Percentiles rank a stretch among this genome's conserved stretches.
phyloP scores from a whole-genome alignment of 2,888 invertebrate genomes.

The Ornithoptera alexandrae region DNA sequence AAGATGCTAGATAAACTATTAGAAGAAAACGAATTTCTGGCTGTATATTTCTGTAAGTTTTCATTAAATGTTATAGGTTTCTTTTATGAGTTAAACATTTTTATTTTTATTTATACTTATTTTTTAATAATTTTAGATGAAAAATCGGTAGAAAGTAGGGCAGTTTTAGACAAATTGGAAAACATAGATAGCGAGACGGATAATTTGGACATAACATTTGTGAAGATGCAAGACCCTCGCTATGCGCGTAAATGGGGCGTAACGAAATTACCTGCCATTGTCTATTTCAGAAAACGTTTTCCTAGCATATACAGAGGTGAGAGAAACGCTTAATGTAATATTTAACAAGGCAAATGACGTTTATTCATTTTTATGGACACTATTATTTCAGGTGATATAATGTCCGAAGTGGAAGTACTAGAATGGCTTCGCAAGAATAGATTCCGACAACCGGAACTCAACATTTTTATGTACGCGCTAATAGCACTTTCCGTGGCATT shows the following conservation, averaged over 20 bases:
- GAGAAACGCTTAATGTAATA: conserved; percentile 2
- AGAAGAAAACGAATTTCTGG: conserved; percentile 96
- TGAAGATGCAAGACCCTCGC: conserved; percentile 94
- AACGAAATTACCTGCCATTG: conserved; percentile 92
- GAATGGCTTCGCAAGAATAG: conserved; percentile 96
- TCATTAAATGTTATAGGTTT: neutral
- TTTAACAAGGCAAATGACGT: neutral
- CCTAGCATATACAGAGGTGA: conserved; percentile 95
- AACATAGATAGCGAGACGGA: conserved; percentile 97
- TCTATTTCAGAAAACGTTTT: conserved; percentile 94
- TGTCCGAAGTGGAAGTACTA: conserved; percentile 91
- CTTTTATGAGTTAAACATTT: neutral
- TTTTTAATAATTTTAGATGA: conserved; percentile 82
- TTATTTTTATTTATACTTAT: neutral
- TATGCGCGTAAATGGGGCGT: conserved; percentile 97
- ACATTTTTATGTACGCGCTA: conserved; percentile 95
- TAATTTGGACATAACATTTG: conserved; percentile 95
- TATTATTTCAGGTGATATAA: conserved; percentile 85
- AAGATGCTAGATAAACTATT: conserved; percentile 97
- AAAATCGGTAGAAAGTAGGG: conserved; percentile 88
- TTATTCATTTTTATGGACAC: neutral
- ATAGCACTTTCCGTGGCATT: conserved; percentile 92
- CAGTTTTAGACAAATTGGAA: conserved; percentile 92
- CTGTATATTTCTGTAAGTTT: conserved; percentile 96
- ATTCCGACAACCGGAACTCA: conserved; percentile 94